Evolutionary conservation across 2,113 vertebrate genomes (phyloP).

Genomic region (Progne subis): DNA sequence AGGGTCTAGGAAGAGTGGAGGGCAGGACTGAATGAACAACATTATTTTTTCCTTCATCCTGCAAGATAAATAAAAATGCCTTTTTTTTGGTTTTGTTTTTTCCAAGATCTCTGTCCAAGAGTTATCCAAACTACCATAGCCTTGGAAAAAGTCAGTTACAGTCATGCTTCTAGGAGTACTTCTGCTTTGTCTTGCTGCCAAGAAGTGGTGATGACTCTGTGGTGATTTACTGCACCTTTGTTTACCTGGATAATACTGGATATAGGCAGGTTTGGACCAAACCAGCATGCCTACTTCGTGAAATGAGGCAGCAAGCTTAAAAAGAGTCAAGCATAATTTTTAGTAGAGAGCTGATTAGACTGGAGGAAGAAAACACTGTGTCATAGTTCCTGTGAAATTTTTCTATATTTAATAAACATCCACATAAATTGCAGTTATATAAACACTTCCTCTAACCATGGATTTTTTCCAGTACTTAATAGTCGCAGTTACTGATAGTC

Average conservation of each 20-base stretch:
- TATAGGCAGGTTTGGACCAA: neutral
- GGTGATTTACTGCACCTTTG: neutral
- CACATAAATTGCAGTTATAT: conserved; percentile 37
- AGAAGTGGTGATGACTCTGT: neutral
- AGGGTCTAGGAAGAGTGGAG: neutral
- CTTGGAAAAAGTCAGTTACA: neutral
- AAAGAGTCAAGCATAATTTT: neutral
- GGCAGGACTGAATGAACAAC: neutral
- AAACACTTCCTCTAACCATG: conserved; percentile 6
- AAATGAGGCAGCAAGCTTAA: neutral
- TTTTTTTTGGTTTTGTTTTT: neutral
- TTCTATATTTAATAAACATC: conserved; percentile 37
- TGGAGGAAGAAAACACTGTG: conserved; percentile 24
- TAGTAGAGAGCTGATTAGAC: neutral
- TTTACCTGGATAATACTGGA: neutral
- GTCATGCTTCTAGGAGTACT: neutral
- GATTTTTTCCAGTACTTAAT: conserved; percentile 18
- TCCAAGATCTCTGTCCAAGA: neutral
- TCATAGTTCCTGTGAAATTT: conserved; percentile 27
- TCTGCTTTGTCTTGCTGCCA: neutral
- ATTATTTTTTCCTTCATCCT: neutral
- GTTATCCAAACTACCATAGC: neutral
- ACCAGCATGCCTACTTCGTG: neutral
- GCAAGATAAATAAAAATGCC: neutral
- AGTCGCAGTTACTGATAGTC: neutral